Evolutionary conservation across 35 echinoderm and acorn worm genomes (phyloP).

Genomic region (Heliocidaris erythrogramma): DNA sequence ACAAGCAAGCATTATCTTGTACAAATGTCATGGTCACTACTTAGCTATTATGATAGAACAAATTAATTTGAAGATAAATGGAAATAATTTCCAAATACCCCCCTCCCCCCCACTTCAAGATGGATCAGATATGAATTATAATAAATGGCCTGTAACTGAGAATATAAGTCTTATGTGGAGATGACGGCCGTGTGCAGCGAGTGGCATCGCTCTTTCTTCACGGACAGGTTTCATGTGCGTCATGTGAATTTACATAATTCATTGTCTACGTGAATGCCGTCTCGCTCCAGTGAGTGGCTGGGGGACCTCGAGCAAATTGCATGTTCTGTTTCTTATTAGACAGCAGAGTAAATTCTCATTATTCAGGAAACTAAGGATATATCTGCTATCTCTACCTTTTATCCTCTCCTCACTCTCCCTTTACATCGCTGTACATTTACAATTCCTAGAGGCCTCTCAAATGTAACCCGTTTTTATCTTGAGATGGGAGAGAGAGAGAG

Average conservation of each 20-base stretch:
- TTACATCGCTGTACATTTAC: not conserved
- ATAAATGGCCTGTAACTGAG: not conserved
- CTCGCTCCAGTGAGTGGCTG: not conserved
- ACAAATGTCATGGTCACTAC: not conserved
- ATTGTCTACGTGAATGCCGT: constrained; percentile 3
- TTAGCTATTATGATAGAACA: not conserved
- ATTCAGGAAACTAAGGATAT: constrained; percentile 23
- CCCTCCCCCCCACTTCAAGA: not conserved
- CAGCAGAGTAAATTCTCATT: constrained; percentile 26
- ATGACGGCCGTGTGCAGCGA: not conserved
- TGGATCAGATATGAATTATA: not conserved
- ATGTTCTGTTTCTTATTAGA: not conserved
- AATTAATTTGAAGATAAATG: not conserved
- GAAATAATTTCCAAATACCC: not conserved
- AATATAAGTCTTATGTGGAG: not conserved
- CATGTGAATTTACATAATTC: constrained; percentile 18
- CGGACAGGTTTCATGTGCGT: constrained; percentile 14
- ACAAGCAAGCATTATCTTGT: not conserved
- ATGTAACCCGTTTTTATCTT: not conserved
- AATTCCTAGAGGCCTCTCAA: not conserved
- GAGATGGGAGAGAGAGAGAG: not conserved
- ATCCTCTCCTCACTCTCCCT: not conserved
- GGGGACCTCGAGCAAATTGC: not conserved
- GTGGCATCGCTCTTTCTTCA: not conserved
- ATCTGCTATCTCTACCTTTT: not conserved